A percentile compares a stretch with the other conserved stretches of the same genome.
phyloP scores from a whole-genome alignment of 2,888 invertebrate species.

The Agrotis ipsilon region DNA sequence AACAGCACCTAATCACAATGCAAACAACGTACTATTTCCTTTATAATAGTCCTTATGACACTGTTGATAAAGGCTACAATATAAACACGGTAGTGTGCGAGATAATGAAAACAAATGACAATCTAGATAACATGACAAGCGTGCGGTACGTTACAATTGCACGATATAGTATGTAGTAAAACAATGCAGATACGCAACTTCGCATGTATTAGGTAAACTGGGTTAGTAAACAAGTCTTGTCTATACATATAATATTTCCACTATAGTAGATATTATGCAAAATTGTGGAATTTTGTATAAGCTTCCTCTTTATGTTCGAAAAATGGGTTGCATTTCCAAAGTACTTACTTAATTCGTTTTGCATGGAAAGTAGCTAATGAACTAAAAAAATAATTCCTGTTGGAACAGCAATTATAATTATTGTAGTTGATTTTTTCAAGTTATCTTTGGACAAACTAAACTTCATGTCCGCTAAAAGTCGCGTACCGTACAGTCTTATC shows the following conservation, averaged over 20 bases:
- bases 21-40: constrained; percentile 36
- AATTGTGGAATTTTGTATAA: not conserved
- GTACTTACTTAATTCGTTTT: no score
- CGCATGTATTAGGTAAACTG: constrained; percentile 3
- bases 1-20: constrained; percentile 51
- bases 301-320: not conserved
- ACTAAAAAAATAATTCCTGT: no score
- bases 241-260: not conserved
- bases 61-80: constrained; percentile 26
- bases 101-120: constrained; percentile 61
- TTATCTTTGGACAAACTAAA: no score
- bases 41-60: constrained; percentile 27
- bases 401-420: no score
- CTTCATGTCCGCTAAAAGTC: no score
- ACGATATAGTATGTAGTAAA: constrained; percentile 32
- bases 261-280: not conserved
- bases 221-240: constrained; percentile 12
- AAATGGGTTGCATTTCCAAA: no score
- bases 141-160: constrained; percentile 41
- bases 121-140: constrained; percentile 57
- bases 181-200: constrained; percentile 36
- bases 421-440: no score
- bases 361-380: no score
- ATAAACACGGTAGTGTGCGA: constrained; percentile 35
- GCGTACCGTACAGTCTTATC: no score